A percentile compares a stretch with the other conserved stretches of the same genome.
Evolutionary conservation across 2,797 vertebrate genomes (phyloP).

Genomic region (Paedocypris micromegethes): DNA sequence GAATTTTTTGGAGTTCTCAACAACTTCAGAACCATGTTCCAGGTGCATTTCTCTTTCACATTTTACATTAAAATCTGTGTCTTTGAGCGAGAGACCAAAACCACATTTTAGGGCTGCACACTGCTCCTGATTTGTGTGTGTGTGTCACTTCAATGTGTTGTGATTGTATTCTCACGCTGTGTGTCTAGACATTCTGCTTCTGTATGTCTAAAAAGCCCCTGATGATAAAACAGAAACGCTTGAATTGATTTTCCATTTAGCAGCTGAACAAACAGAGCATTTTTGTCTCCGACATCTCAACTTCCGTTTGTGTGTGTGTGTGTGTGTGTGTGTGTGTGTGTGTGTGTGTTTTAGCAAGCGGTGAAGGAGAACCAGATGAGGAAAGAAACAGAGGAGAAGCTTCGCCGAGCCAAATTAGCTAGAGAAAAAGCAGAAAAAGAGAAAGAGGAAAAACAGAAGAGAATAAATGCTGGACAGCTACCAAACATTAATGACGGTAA

Average conservation of each 20-base stretch:
- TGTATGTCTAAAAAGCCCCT: background rate
- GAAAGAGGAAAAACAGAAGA: conserved; percentile 75
- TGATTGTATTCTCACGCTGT: background rate
- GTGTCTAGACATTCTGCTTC: conserved; percentile 1
- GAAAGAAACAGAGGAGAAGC: conserved; percentile 81
- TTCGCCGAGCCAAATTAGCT: conserved; percentile 71
- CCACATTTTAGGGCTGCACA: background rate
- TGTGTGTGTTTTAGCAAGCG: conserved; percentile 70
- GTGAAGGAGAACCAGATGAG: conserved; percentile 77
- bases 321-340: conserved; percentile 13
- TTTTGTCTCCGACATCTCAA: background rate
- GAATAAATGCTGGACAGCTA: conserved; percentile 42
- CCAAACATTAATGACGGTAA: conserved; percentile 77
- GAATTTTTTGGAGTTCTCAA: conserved; percentile 80
- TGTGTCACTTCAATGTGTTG: conserved; percentile 29
- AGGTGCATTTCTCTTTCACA: conserved; percentile 57
- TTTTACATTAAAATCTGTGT: too few species aligned
- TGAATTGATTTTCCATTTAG: background rate
- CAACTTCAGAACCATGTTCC: conserved; percentile 83
- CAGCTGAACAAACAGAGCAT: background rate
- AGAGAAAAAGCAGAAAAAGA: conserved; percentile 82
- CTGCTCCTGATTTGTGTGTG: conserved; percentile 11
- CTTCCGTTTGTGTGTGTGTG: background rate
- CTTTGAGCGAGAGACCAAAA: too few species aligned
- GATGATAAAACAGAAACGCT: conserved; percentile 2